Evolutionary conservation across 35 echinoderm and acorn worm species (phyloP).

Genomic region (Ptychodera flava): DNA sequence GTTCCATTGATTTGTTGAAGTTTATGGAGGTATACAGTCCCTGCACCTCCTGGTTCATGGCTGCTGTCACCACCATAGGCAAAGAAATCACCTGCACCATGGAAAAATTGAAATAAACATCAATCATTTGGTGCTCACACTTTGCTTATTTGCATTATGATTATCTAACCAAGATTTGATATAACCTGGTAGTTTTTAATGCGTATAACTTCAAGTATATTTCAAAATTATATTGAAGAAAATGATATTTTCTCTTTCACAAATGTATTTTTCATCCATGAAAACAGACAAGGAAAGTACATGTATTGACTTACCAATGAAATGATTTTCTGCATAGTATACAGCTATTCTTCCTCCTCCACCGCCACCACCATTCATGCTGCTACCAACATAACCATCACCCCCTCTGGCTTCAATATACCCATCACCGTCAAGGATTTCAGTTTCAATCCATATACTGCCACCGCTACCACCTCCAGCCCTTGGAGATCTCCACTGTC

Average conservation of each 20-base stretch:
- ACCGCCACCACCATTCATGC: conserved; percentile 47
- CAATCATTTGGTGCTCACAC: too few species aligned
- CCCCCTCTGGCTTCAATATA: conserved; percentile 50
- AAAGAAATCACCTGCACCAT: conserved; percentile 68
- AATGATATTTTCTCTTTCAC: too few species aligned
- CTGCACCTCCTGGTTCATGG: conserved; percentile 85
- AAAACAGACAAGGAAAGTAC: too few species aligned
- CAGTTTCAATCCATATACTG: conserved; percentile 70
- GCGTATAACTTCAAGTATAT: too few species aligned
- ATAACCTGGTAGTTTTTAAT: too few species aligned
- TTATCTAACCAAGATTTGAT: too few species aligned
- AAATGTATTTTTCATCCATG: too few species aligned
- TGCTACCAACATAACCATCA: conserved; percentile 24
- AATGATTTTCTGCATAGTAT: conserved; percentile 82
- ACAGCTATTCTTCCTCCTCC: conserved; percentile 76
- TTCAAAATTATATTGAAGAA: too few species aligned
- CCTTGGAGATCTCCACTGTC: conserved; percentile 39
- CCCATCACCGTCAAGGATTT: conserved; percentile 68
- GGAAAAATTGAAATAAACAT: too few species aligned
- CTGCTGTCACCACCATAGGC: conserved; percentile 45
- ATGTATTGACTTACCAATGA: conserved; percentile 46
- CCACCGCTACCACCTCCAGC: conserved; percentile 85
- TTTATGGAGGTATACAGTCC: conserved; percentile 76
- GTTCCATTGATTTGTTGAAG: conserved; percentile 74
- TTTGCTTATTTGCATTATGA: too few species aligned